Percentiles rank a stretch among this genome's conserved stretches.
Evolutionary conservation across 1,140 invertebrate species (phyloP).

Genomic region (Caerostris extrusa): DNA sequence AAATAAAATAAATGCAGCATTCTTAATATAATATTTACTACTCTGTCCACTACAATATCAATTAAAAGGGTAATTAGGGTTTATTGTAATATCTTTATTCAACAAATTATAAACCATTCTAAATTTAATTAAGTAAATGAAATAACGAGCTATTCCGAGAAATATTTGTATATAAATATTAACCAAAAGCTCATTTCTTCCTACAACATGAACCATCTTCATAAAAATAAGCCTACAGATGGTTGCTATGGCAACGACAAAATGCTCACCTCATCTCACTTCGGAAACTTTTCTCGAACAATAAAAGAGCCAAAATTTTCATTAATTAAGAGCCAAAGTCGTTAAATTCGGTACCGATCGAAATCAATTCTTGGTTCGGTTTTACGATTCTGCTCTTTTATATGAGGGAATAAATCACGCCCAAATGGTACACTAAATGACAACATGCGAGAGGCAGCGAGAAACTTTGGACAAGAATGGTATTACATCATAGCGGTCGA

Average conservation of each 20-base stretch:
- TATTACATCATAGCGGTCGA: neutral
- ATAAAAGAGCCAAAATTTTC: neutral
- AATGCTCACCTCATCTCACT: neutral
- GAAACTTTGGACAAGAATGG: neutral
- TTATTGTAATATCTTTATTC: too few species aligned
- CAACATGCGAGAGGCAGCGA: conserved; percentile 7
- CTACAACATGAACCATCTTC: too few species aligned
- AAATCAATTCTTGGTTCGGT: conserved; percentile 28
- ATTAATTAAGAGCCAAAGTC: conserved; percentile 31
- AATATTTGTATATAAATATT: too few species aligned
- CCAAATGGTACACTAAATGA: conserved; percentile 10
- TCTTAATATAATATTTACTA: too few species aligned
- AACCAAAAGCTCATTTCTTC: too few species aligned
- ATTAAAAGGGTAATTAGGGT: too few species aligned
- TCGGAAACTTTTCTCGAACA: neutral
- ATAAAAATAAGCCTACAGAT: neutral
- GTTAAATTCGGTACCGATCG: conserved; percentile 1
- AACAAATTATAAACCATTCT: too few species aligned
- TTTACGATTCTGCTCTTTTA: conserved; percentile 30
- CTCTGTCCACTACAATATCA: too few species aligned
- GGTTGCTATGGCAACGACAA: neutral
- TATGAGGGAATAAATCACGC: neutral
- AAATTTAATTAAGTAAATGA: too few species aligned
- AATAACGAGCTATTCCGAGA: too few species aligned
- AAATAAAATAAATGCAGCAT: too few species aligned